These are phyloP conservation scores for Pholis gunnellus DNA, from an alignment of 2,113 vertebrate genomes.

Conservation along the genomic window DNA sequence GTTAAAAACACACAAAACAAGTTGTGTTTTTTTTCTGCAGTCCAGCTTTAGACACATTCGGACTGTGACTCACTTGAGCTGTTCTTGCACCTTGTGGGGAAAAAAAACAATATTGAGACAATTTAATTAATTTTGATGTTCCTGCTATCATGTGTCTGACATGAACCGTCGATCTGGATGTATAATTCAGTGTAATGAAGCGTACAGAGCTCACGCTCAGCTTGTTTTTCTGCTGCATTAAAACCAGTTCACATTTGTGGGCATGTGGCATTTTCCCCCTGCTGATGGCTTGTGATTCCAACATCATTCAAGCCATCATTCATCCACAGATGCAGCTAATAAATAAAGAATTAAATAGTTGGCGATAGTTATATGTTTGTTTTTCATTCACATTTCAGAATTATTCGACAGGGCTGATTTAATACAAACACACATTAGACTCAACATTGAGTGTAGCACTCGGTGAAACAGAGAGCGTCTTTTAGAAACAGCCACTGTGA, in stretches of 20 bases:
- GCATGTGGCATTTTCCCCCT: neutral
- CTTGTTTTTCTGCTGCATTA: neutral
- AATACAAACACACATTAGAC: conserved; percentile 16
- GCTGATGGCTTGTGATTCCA: conserved; percentile 4
- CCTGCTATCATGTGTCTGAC: neutral
- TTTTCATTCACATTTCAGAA: neutral
- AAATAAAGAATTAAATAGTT: neutral
- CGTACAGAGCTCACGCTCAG: neutral
- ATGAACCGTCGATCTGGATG: neutral
- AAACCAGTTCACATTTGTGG: conserved; percentile 5
- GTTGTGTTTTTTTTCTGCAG: neutral
- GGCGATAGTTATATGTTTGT: neutral
- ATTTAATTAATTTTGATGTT: neutral
- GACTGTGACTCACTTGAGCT: neutral
- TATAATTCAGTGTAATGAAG: neutral
- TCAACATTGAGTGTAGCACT: neutral
- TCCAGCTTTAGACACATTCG: neutral
- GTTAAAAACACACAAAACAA: neutral
- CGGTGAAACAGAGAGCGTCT: conserved; percentile 22
- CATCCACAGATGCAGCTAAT: neutral
- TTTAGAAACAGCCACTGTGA: conserved; percentile 74
- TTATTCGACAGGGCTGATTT: neutral
- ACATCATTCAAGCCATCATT: neutral
- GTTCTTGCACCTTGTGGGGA: neutral
- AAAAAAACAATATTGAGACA: neutral